Evolutionary conservation across 2,113 vertebrate species (phyloP), one percentile per base, ranked within the genome.

Genomic region (Rhadina sibilatrix): DNA sequence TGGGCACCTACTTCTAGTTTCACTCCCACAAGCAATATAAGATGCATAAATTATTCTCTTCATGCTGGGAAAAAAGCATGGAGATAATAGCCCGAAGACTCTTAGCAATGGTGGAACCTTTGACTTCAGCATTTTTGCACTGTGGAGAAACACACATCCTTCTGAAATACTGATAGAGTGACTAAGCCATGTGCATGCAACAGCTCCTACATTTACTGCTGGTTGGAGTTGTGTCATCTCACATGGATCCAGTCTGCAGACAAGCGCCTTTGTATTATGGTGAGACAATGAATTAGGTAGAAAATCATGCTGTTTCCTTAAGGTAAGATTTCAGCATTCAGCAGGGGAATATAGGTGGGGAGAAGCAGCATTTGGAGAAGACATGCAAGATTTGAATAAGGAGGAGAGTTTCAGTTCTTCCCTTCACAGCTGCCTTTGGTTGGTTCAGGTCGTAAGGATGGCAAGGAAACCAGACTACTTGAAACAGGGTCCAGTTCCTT

Each of bases 211-310:
- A 50, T 44, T 31, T 91, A n/a, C 46, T 75, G 69, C 54, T 87
- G 56, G 20, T 31, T 50, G 35, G 47, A 59, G 15, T 70, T 47
- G 38, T 4, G 2, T 79, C 69, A 61, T 37, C 52, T 53, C 3
- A 1, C 0, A 0, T 56, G 66, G 49, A 63, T 47, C 44, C 78
- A 75, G 50, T 13, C 38, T 87, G 56, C 37, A 65, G 63, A 37
- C 40, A 65, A 84, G 31, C n/a, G 33, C 28, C 42, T 93, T 68
- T 38, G 21, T 69, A 7, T 69, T 81, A 42, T 13, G 31, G 22
- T 47, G 54, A 70, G 31, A 57, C 46, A n/a, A 42, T 15, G 15
- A 69, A 74, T 81, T 78, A 69, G 37, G 47, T 13, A 40, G 37
- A 49, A 93, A 81, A 56, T 40, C 5, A 2, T 6, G 1, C n/a